Percentiles rank a stretch among this genome's conserved stretches.
Conservation (phyloP, 92 coral and sea anemone genomes). For the Parazoanthus swiftii region DNA sequence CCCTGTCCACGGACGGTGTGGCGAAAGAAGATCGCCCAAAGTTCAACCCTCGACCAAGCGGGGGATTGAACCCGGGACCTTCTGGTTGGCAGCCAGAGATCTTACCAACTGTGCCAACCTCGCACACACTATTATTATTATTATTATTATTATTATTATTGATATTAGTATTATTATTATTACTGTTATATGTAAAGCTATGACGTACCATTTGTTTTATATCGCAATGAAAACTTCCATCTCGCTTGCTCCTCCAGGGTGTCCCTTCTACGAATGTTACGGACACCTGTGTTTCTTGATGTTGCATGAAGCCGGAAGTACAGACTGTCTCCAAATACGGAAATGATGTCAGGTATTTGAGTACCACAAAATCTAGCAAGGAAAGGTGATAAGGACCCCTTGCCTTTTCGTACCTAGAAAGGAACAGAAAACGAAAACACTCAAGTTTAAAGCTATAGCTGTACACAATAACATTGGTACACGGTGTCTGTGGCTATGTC, state of each 20-base stretch:
- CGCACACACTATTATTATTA: too few species aligned
- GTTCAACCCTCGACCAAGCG: too few species aligned
- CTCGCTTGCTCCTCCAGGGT: not conserved
- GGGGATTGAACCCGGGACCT: too few species aligned
- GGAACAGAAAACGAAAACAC: not conserved
- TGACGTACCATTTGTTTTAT: conserved; percentile 53
- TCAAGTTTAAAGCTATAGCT: not conserved
- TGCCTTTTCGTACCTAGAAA: conserved; percentile 63
- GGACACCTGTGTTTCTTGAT: conserved; percentile 14
- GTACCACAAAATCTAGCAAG: conserved; percentile 69
- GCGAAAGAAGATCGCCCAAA: too few species aligned
- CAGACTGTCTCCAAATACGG: conserved; percentile 64
- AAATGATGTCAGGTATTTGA: conserved; percentile 50
- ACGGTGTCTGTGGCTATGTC: too few species aligned
- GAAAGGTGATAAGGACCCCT: conserved; percentile 67
- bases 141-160: too few species aligned
- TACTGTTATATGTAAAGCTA: not conserved
- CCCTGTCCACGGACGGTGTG: too few species aligned
- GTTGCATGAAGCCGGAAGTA: conserved; percentile 66
- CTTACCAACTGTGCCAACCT: too few species aligned
- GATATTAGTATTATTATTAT: not conserved
- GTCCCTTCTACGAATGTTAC: conserved; percentile 19
- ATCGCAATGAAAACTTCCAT: conserved; percentile 55
- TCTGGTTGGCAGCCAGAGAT: too few species aligned
- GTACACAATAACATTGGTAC: too few species aligned